These are phyloP conservation scores for Calidris pygmaea DNA, from an alignment of 2,113 vertebrate species.

Conservation along the genomic window DNA sequence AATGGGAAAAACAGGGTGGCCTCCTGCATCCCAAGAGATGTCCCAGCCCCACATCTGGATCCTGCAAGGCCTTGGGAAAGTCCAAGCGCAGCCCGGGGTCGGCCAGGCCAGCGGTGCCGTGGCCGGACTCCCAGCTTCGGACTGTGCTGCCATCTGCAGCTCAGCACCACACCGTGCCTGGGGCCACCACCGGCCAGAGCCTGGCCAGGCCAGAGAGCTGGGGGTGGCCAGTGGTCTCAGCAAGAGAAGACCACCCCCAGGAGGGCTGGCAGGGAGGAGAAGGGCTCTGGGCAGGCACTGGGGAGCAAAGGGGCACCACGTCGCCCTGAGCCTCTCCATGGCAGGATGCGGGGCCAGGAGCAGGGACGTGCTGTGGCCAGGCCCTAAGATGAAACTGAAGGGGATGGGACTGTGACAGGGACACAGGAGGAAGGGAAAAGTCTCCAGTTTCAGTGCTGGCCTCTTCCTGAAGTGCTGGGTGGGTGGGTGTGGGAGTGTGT, in stretches of 20 bases:
- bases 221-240: accelerated
- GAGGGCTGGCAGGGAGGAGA: not conserved
- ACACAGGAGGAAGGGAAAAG: not conserved
- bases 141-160: not conserved
- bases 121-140: accelerated
- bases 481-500: not conserved
- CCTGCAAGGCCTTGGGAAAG: not conserved
- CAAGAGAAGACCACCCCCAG: accelerated
- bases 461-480: not conserved
- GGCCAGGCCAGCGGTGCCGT: accelerated
- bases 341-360: not conserved
- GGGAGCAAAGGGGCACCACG: not conserved
- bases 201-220: not conserved
- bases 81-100: accelerated
- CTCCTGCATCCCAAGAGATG: not conserved
- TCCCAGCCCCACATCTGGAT: not conserved
- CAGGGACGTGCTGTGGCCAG: accelerated
- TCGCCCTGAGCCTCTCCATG: accelerated
- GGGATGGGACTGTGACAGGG: not conserved
- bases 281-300: not conserved
- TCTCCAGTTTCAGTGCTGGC: not conserved
- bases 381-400: not conserved
- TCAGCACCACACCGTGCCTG: accelerated
- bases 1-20: not conserved
- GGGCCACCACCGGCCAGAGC: accelerated